Conservation (phyloP, 2,797 vertebrate species). For the Rhadinocentrus ornatus region DNA sequence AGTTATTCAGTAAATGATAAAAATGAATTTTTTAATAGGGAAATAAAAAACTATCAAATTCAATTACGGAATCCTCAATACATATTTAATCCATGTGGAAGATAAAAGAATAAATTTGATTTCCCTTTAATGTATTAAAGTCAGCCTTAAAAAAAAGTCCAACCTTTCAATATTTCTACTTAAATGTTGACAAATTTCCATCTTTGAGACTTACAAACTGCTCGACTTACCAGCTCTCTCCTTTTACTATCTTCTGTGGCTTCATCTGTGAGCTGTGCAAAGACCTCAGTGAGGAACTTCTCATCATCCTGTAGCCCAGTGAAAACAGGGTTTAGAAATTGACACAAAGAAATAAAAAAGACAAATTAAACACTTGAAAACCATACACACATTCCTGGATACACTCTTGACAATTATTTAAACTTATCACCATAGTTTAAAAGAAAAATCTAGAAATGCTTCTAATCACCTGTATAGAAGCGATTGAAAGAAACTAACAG, state of each 20-base stretch:
- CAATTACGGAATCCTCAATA: not conserved
- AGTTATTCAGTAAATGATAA: too few relatives aligned
- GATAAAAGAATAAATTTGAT: not conserved
- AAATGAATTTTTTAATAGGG: not conserved
- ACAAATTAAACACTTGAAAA: not conserved
- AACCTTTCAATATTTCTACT: not conserved
- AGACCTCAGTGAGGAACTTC: constrained; percentile 98
- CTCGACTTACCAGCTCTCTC: constrained; percentile 90
- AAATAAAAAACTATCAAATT: not conserved
- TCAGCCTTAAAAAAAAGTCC: not conserved
- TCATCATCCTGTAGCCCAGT: constrained; percentile 90
- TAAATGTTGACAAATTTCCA: not conserved
- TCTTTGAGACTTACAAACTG: not conserved
- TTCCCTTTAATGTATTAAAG: not conserved
- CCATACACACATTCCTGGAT: not conserved
- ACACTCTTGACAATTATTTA: not conserved
- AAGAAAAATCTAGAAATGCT: too few relatives aligned
- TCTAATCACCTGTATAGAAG: constrained; percentile 10
- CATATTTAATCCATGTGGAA: not conserved
- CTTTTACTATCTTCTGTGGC: constrained; percentile 95
- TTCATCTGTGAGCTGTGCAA: constrained; percentile 98
- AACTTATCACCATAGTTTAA: too few relatives aligned
- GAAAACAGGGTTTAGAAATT: constrained; percentile 22
- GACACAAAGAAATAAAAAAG: not conserved
- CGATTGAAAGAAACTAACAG: constrained; percentile 13